phyloP scores from a whole-genome alignment of 1,140 invertebrate species.

The Drosophila willistoni region DNA sequence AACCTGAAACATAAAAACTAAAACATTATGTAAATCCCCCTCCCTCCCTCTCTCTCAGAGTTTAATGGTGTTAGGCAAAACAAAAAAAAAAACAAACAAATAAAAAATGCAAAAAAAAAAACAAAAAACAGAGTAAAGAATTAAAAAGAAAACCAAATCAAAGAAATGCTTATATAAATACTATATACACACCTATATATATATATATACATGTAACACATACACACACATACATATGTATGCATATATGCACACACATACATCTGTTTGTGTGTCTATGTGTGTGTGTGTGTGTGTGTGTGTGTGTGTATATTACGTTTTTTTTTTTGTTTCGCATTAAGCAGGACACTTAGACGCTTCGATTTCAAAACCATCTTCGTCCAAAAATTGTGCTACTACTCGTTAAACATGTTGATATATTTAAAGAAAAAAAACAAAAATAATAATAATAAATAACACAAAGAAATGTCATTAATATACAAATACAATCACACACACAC shows the following conservation, averaged over 20 bases:
- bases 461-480: constrained; percentile 19
- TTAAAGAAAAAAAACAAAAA: constrained; percentile 36
- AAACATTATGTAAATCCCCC: constrained; percentile 13
- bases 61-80: constrained; percentile 7
- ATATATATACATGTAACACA: constrained; percentile 35
- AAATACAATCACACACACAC: constrained; percentile 4
- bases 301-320: background rate
- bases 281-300: no score
- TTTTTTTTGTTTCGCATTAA: constrained; percentile 8
- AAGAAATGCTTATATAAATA: constrained; percentile 27
- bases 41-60: constrained; percentile 3
- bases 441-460: constrained; percentile 6
- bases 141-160: constrained; percentile 14
- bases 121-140: constrained; percentile 25
- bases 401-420: constrained; percentile 75
- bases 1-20: background rate
- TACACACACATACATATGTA: constrained; percentile 16
- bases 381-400: constrained; percentile 80
- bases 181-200: constrained; percentile 48
- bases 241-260: constrained; percentile 13
- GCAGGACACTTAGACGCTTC: constrained; percentile 64
- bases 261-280: background rate
- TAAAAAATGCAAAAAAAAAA: constrained; percentile 23
- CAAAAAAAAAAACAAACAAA: background rate
- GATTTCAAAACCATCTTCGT: constrained; percentile 79